Base-by-base conservation (phyloP, 92 coral and sea anemone genomes). In the Actinostola sp. region DNA sequence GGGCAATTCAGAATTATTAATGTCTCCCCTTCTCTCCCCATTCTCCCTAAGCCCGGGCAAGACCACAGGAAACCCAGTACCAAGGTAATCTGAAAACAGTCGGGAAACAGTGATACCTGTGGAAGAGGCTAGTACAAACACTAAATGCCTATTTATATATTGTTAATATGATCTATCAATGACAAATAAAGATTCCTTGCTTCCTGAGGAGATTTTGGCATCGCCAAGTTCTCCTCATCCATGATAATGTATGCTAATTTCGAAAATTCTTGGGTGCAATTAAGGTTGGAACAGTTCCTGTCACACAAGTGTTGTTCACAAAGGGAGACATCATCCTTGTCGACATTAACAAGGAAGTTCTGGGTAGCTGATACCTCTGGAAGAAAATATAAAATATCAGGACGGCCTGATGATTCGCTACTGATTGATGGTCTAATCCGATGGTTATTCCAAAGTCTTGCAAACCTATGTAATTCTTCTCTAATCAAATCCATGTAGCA, bases 381-480 rank as follows among this genome's bases (percentile, higher is more conserved):
- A 76, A 86, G 80, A 32, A 49, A 71, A 66, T 38, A 86, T 25
- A 70, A 67, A 31, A 81, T 8, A 71, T 86, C 87, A 1, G 80
- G 83, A 24, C 86, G 76, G 63, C 87, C 87, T 20, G 69, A 67
- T 61, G 87, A 86, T 32, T 81, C 70, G 31, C 65, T 8, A 41
- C 81, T 81, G 66, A 34, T 29, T 24, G 77, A 75, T 21, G 87
- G 86, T 69, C 90, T 79, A 24, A 79, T 85, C 30, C 62, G 44
- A n/a, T 85, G 86, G 38, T 68, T 79, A 78, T 85, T 85, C 85
- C 85, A 85, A 46, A 78, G 82, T 58, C 78, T 53, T 80, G 82
- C 86, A 43, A 52, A 45, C 26, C 86, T 64, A 25, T 75, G 60
- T 17, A 86, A 79, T 53, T 85, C 82, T 29, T 52, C 66, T 42